These are phyloP conservation scores for Petrolisthes cinctipes DNA, from an alignment of 2,888 invertebrate genomes.

Conservation along the genomic window DNA sequence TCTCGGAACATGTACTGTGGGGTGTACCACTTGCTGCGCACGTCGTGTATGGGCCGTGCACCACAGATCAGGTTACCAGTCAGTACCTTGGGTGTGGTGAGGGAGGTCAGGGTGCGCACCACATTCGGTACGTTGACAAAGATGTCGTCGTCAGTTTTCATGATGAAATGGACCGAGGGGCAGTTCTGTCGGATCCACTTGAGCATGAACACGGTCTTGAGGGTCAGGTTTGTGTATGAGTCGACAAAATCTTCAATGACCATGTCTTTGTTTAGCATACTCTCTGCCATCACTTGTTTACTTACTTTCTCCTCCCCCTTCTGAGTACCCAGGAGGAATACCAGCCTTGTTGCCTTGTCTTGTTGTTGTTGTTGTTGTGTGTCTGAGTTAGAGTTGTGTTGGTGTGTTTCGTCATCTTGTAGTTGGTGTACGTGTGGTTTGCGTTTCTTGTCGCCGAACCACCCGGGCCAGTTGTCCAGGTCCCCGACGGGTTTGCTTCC, in stretches of 20 bases:
- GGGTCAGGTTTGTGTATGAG: slow-evolving; percentile 64
- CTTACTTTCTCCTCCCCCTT: slow-evolving; percentile 21
- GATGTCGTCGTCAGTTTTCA: slow-evolving; percentile 65
- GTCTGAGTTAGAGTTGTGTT: no score
- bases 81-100: slow-evolving; percentile 64
- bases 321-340: slow-evolving; percentile 39
- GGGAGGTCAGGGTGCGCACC: slow-evolving; percentile 30
- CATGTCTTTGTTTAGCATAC: slow-evolving; percentile 51
- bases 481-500: not conserved
- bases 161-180: slow-evolving; percentile 46
- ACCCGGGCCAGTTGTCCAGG: not conserved
- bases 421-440: not conserved
- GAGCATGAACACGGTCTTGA: slow-evolving; percentile 64
- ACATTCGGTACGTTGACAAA: slow-evolving; percentile 64
- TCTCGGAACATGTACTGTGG: slow-evolving; percentile 66
- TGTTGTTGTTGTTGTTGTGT: not conserved
- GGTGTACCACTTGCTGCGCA: slow-evolving; percentile 62
- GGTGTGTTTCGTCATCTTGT: not conserved
- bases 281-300: slow-evolving; percentile 33
- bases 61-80: slow-evolving; percentile 68
- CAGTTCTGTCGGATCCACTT: slow-evolving; percentile 61
- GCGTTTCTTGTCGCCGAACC: not conserved
- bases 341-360: slow-evolving; percentile 21
- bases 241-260: slow-evolving; percentile 65
- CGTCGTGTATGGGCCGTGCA: slow-evolving; percentile 67